Percentiles rank a stretch among this genome's conserved stretches.
These are phyloP conservation scores for Isichthys henryi DNA, from an alignment of 2,113 vertebrate genomes.

Conservation along the genomic window DNA sequence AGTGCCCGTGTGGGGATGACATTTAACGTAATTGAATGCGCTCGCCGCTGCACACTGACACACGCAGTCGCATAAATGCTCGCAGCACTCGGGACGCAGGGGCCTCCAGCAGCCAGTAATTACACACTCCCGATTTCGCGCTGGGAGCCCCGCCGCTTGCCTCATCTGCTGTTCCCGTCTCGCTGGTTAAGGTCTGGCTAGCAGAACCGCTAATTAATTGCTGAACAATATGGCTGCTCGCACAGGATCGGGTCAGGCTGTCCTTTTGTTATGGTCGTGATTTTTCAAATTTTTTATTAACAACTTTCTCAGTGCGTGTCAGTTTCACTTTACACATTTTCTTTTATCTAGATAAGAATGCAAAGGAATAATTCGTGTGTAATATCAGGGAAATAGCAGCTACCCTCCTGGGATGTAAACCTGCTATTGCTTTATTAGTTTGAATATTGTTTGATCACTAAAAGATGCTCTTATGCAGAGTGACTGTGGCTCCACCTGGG, in stretches of 20 bases:
- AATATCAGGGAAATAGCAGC: background rate
- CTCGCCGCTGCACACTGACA: background rate
- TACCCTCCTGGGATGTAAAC: background rate
- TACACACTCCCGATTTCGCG: background rate
- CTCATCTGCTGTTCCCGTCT: background rate
- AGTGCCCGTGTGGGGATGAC: background rate
- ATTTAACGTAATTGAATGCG: constrained; percentile 5
- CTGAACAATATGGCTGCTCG: background rate
- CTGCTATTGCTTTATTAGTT: background rate
- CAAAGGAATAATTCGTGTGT: background rate
- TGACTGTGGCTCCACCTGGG: background rate
- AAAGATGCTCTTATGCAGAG: background rate
- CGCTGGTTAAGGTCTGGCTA: background rate
- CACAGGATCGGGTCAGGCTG: background rate
- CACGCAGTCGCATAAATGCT: background rate
- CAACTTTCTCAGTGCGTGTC: background rate
- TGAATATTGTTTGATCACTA: background rate
- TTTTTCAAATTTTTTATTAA: background rate
- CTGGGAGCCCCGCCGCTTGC: background rate
- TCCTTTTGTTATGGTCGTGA: background rate
- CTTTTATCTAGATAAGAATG: background rate
- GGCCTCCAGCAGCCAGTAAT: constrained; percentile 6
- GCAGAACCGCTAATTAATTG: background rate
- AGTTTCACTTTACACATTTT: background rate
- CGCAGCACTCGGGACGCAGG: background rate